Percentiles rank a stretch among this genome's conserved stretches.
Conservation (phyloP, 2,113 vertebrate species). For the Rhea pennata region DNA sequence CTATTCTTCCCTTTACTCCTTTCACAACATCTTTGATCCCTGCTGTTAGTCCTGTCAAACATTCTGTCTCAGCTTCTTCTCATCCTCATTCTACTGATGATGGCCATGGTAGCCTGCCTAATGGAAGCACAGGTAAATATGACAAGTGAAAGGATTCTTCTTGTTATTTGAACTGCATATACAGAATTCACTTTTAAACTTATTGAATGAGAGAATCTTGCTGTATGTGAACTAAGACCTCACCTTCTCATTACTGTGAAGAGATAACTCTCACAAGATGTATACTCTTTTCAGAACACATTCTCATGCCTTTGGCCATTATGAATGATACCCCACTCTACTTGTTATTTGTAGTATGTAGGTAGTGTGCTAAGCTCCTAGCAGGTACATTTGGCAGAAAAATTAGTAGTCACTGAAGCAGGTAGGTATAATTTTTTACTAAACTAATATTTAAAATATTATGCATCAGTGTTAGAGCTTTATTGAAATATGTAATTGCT, state of each 20-base stretch:
- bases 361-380: background rate
- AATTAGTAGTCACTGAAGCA: background rate
- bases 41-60: constrained; percentile 14
- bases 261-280: background rate
- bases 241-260: background rate
- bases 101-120: background rate
- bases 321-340: background rate
- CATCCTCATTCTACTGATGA: background rate
- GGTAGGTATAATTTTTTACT: background rate
- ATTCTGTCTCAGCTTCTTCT: constrained; percentile 21
- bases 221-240: background rate
- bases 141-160: background rate
- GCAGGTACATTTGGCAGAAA: background rate
- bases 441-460: background rate
- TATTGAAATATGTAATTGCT: background rate
- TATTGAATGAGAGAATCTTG: background rate
- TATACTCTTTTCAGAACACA: background rate
- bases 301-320: background rate
- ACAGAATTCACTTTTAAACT: background rate
- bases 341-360: background rate
- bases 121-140: constrained; percentile 69
- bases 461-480: background rate
- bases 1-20: constrained; percentile 51
- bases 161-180: background rate
- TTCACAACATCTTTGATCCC: constrained; percentile 25